phyloP scores from a whole-genome alignment of 2,888 invertebrate species.

The Incurvaria masculella region DNA sequence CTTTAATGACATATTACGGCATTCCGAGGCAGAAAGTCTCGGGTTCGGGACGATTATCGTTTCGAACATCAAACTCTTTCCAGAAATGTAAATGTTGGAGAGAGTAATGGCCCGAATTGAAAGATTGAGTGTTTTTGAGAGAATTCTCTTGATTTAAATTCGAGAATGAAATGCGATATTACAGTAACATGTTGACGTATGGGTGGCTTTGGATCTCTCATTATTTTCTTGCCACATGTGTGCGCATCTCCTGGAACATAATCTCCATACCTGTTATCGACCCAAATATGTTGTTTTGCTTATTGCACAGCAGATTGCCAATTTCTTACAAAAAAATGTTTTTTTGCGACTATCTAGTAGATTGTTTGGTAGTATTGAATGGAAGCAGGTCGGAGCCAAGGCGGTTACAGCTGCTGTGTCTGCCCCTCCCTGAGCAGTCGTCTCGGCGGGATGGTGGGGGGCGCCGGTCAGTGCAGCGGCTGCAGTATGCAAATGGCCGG shows the following conservation, averaged over 20 bases:
- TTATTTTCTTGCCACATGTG: slow-evolving; percentile 16
- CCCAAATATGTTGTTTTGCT: too few species aligned
- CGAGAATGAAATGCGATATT: slow-evolving; percentile 39
- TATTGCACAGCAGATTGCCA: too few species aligned
- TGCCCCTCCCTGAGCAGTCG: too few species aligned
- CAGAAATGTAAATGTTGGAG: slow-evolving; percentile 49
- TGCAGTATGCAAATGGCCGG: background rate
- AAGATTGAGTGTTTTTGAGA: slow-evolving; percentile 41
- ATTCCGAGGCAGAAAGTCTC: slow-evolving; percentile 29
- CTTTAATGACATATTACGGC: slow-evolving; percentile 48
- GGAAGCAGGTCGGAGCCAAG: too few species aligned
- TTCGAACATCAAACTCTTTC: slow-evolving; percentile 45
- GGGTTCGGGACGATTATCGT: slow-evolving; percentile 40
- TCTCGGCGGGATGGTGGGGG: background rate
- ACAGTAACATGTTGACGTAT: slow-evolving; percentile 33
- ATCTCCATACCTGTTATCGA: too few species aligned
- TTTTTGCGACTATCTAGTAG: too few species aligned
- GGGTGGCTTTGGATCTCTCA: slow-evolving; percentile 27
- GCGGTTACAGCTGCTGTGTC: too few species aligned
- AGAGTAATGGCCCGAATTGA: slow-evolving; percentile 35
- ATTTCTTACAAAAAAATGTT: too few species aligned
- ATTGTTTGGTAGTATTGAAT: too few species aligned
- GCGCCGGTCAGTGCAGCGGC: background rate
- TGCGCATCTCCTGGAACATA: background rate
- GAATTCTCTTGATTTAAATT: slow-evolving; percentile 41